Evolutionary conservation across 2,888 invertebrate species (phyloP).

Genomic region (Ethmia dodecea): DNA sequence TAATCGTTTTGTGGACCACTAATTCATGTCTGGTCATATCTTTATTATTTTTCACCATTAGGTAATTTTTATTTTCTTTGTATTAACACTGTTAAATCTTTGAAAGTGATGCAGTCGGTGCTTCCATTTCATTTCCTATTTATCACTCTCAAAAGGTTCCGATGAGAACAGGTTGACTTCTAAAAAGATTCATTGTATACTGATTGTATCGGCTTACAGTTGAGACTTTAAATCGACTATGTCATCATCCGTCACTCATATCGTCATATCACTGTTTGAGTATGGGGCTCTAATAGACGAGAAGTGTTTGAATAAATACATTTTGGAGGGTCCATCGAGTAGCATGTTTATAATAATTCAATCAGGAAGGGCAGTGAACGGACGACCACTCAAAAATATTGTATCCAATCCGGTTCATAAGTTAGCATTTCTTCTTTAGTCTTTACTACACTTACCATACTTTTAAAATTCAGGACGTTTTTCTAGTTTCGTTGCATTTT

Average conservation of each 20-base stretch:
- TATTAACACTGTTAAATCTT: slow-evolving; percentile 4
- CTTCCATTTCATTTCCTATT: too few relatives aligned
- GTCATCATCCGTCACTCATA: slow-evolving; percentile 3
- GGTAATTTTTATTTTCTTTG: slow-evolving; percentile 1
- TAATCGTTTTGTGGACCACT: slow-evolving; percentile 22
- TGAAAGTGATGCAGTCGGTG: too few relatives aligned
- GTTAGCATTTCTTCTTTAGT: too few relatives aligned
- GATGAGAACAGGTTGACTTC: too few relatives aligned
- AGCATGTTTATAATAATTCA: slow-evolving; percentile 1
- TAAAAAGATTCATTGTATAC: too few relatives aligned
- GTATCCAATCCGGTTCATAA: neutral
- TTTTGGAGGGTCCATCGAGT: neutral
- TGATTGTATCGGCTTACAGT: too few relatives aligned
- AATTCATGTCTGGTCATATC: slow-evolving; percentile 18
- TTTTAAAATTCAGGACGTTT: too few relatives aligned
- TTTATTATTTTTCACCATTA: slow-evolving; percentile 2
- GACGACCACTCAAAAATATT: neutral
- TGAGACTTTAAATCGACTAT: slow-evolving; percentile 3
- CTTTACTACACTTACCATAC: too few relatives aligned
- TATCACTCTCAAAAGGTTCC: too few relatives aligned
- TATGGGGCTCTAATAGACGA: neutral
- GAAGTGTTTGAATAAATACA: slow-evolving; percentile 5
- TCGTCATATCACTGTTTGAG: slow-evolving; percentile 3
- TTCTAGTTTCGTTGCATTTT: too few relatives aligned
- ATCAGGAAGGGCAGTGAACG: neutral